Conservation (phyloP, 2,113 vertebrate genomes). For the Meles meles region DNA sequence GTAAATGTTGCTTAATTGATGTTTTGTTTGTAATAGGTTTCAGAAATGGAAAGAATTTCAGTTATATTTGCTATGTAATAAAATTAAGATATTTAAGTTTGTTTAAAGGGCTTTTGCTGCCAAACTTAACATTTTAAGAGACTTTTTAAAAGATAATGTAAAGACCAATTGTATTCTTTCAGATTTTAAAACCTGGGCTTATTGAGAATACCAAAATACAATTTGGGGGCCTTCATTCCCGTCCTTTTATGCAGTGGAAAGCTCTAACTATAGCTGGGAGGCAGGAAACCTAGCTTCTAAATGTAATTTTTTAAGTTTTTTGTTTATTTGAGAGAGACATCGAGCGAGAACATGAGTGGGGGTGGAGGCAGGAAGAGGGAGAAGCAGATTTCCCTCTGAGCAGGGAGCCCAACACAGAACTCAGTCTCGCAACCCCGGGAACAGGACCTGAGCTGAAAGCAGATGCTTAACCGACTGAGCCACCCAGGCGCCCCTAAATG, state of each 20-base stretch:
- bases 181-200: conserved; percentile 29
- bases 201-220: not conserved
- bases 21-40: conserved; percentile 53
- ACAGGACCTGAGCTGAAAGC: not conserved
- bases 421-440: not conserved
- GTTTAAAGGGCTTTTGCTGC: conserved; percentile 44
- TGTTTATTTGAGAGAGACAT: not conserved
- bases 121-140: conserved; percentile 60
- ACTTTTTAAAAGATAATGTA: conserved; percentile 21
- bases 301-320: not conserved
- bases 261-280: not conserved
- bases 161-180: conserved; percentile 45
- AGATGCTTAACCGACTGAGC: not conserved
- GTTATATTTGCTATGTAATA: conserved; percentile 49
- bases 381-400: not conserved
- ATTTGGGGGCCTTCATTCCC: not conserved
- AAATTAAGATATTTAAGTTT: conserved; percentile 60
- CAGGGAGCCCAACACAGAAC: not conserved
- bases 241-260: not conserved
- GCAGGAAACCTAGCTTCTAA: not conserved
- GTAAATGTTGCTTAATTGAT: conserved; percentile 58
- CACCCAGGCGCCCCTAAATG: not conserved
- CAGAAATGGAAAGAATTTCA: conserved; percentile 62
- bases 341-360: not conserved
- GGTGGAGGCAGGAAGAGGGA: not conserved